Evolutionary conservation across 2,113 vertebrate species (phyloP), one percentile per base, ranked within the genome.

Genomic region (Hirundichthys speculiger): DNA sequence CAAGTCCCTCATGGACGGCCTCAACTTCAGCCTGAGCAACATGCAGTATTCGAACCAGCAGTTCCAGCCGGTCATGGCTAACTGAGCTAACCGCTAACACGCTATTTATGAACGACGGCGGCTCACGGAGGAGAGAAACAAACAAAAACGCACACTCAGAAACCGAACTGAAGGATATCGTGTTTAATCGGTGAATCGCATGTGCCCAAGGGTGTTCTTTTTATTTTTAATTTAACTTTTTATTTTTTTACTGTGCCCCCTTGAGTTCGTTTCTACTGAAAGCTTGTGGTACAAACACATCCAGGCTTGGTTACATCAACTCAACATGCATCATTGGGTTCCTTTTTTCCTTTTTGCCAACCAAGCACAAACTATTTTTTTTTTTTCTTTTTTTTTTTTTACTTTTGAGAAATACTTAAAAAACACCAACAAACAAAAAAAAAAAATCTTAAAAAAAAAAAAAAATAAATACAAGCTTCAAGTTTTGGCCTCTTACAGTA

Each of bases 1-100:
- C 84, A 98, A 98, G 88, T 98, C 98, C 83, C 95, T 99, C 70
- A 94, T 99, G 93, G 97, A 99, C 82, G 96, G 97, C 85, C 96
- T 99, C 89, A 98, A 94, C 93, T 98, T 98, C 93, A 97, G 95
- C 90, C 94, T 99, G 93, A 93, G 93, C 92, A 97, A 95, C 95
- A 96, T 99, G 96, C 97, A 98, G 96, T 99, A 99, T 96, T 98
- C 96, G 92, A 99, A 98, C 96, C 98, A 99, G 97, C 97, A 98
- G 93, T 98, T 98, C 94, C 98, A 99, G 95, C 96, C 98, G 49
- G 98, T 99, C 49, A 99, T 99, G 96, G 97, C 97, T 86, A 99
- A 98, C 93, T 99, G 93, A 94, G 92, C 84, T 80, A 77, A 93
- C 91, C 92, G 92, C 90, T 92, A 89, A 91, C 88, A 91, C 89